Conservation (phyloP, 2,113 vertebrate species). For the Petrocephalus microphthalmus region DNA sequence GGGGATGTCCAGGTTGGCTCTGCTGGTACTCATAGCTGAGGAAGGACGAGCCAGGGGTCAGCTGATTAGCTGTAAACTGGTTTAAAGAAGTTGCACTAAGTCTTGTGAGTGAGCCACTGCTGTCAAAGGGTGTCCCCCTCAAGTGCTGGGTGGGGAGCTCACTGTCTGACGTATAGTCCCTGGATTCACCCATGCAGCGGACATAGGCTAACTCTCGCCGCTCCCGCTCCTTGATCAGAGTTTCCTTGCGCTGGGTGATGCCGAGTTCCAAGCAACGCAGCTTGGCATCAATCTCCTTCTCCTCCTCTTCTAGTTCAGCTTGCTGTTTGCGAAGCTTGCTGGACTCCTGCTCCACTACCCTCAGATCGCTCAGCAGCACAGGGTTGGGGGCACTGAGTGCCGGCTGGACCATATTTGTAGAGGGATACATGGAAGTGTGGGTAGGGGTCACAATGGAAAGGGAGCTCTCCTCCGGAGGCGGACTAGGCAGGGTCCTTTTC, state of each 20-base stretch:
- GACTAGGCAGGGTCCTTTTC: conserved; percentile 95
- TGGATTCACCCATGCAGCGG: conserved; percentile 79
- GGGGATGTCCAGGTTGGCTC: conserved; percentile 53
- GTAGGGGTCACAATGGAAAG: conserved; percentile 77
- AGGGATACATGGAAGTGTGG: conserved; percentile 77
- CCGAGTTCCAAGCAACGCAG: conserved; percentile 92
- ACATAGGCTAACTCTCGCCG: conserved; percentile 80
- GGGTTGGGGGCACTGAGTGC: conserved; percentile 73
- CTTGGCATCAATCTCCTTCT: conserved; percentile 98
- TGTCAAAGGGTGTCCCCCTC: conserved; percentile 66
- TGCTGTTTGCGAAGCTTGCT: conserved; percentile 96
- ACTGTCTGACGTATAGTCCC: conserved; percentile 92
- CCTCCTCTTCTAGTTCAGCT: conserved; percentile 93
- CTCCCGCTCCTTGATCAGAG: conserved; percentile 82
- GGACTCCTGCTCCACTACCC: conserved; percentile 93
- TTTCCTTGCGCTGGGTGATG: conserved; percentile 93
- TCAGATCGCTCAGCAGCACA: conserved; percentile 87
- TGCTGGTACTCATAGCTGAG: conserved; percentile 72
- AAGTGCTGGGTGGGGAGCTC: conserved; percentile 87
- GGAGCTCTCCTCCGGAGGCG: conserved; percentile 88
- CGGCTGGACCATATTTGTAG: conserved; percentile 74
- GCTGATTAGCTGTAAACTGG: conserved; percentile 73
- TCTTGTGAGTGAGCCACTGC: conserved; percentile 61
- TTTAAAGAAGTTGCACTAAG: conserved; percentile 64
- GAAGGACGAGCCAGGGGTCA: conserved; percentile 66